phyloP scores from a whole-genome alignment of 2,113 vertebrate genomes.

The Pterocles gutturalis region DNA sequence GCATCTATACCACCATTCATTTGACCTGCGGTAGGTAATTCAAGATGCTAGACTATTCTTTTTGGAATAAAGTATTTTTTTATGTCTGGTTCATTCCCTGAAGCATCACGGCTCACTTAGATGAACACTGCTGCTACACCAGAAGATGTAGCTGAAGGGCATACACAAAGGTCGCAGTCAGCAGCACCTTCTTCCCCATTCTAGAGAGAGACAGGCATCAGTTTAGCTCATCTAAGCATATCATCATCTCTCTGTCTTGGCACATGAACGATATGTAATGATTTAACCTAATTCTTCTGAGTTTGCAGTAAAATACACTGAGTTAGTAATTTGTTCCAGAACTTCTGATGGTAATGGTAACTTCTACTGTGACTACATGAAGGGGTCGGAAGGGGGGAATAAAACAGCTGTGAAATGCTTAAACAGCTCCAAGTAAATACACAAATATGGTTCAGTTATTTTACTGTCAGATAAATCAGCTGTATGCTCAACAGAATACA shows the following conservation, averaged over 20 bases:
- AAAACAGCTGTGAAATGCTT: neutral
- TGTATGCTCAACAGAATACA: neutral
- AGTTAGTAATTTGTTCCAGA: neutral
- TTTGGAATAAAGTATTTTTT: neutral
- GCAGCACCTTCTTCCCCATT: neutral
- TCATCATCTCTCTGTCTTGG: neutral
- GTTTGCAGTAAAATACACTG: neutral
- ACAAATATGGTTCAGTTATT: neutral
- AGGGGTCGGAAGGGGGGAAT: neutral
- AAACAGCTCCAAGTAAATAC: neutral
- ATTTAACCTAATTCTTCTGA: neutral
- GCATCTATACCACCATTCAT: neutral
- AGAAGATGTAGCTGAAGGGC: neutral
- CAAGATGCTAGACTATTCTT: neutral
- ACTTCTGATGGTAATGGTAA: neutral
- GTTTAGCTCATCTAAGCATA: neutral
- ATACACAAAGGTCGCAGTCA: neutral
- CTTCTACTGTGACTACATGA: neutral
- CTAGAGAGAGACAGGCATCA: neutral
- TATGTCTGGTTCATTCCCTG: neutral
- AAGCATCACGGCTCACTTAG: neutral
- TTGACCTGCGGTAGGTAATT: neutral
- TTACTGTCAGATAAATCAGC: neutral
- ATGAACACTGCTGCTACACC: neutral
- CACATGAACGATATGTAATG: neutral